phyloP scores from a whole-genome alignment of 2,113 vertebrate species.

The Rhinolophus sinicus region DNA sequence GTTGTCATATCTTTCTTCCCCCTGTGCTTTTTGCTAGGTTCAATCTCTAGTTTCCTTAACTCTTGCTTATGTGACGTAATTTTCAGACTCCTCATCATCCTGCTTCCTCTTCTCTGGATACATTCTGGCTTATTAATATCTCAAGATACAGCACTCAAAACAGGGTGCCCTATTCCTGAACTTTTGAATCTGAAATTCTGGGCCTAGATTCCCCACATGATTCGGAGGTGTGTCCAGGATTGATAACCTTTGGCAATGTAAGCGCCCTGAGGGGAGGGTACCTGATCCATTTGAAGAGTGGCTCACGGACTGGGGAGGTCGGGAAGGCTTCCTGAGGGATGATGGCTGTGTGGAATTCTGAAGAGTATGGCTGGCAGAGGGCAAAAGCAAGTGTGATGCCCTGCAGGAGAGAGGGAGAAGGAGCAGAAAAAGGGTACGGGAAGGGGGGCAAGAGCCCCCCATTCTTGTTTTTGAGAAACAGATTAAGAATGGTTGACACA shows the following conservation, averaged over 20 bases:
- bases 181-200: background rate
- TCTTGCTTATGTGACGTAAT: background rate
- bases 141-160: background rate
- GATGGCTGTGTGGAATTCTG: background rate
- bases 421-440: accelerated
- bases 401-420: background rate
- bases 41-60: background rate
- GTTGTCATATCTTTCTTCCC: background rate
- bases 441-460: background rate
- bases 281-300: background rate
- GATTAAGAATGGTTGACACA: background rate
- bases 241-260: background rate
- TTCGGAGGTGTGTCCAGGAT: background rate
- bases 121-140: background rate
- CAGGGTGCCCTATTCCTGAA: background rate
- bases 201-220: background rate
- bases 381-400: background rate
- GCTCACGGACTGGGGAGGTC: background rate
- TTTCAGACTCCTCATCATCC: background rate
- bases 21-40: background rate
- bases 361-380: background rate
- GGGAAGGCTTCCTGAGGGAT: background rate
- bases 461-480: background rate
- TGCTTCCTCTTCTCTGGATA: background rate
- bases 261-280: background rate